These are phyloP conservation scores for Zeus faber DNA, from an alignment of 2,113 vertebrate genomes.

Conservation along the genomic window DNA sequence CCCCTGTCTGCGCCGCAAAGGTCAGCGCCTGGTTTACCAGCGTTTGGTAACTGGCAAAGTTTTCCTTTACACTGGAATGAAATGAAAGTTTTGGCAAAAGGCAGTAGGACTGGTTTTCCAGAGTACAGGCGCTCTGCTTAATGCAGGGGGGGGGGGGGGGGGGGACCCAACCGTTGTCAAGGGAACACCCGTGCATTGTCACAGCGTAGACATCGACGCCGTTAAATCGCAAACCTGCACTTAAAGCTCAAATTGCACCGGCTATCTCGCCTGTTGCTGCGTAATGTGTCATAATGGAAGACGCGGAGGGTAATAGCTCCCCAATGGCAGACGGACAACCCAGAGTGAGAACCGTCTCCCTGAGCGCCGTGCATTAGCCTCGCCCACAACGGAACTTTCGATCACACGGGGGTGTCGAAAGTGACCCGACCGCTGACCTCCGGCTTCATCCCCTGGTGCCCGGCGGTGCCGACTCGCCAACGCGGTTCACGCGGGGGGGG, in stretches of 20 bases:
- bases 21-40: conserved; percentile 32
- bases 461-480: no score
- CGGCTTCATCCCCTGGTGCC: no score
- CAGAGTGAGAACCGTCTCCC: conserved; percentile 15
- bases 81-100: no score
- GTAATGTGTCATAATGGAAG: conserved; percentile 44
- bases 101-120: no score
- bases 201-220: conserved; percentile 33
- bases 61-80: conserved; percentile 26
- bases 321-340: conserved; percentile 35
- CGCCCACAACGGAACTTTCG: conserved; percentile 30
- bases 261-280: conserved; percentile 28
- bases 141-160: no score
- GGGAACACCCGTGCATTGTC: conserved; percentile 37
- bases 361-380: conserved; percentile 38
- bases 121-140: no score
- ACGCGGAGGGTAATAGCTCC: conserved; percentile 16
- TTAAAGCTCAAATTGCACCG: conserved; percentile 28
- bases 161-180: no score
- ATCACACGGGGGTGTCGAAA: conserved; percentile 7
- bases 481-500: no score
- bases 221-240: conserved; percentile 39
- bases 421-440: no score
- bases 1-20: conserved; percentile 25
- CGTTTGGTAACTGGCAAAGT: conserved; percentile 36